Evolutionary conservation across 2,888 invertebrate genomes (phyloP).

Genomic region (Caprella mutica): DNA sequence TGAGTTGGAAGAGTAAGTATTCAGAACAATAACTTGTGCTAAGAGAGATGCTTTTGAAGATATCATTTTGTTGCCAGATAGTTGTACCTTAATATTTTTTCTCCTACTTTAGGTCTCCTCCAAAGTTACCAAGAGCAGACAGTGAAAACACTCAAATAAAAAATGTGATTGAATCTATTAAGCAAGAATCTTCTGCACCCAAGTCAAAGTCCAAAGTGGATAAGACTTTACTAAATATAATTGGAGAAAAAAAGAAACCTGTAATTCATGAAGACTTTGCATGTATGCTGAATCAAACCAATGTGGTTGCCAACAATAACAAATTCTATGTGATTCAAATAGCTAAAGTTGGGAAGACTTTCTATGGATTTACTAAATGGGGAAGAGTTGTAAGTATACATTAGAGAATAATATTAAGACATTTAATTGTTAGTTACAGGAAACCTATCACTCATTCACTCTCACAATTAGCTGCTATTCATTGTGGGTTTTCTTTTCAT

Average conservation of each 20-base stretch:
- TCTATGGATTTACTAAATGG: constrained; percentile 40
- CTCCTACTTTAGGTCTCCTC: constrained; percentile 4
- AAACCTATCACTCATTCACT: background rate
- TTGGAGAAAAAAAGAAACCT: background rate
- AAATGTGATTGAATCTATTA: constrained; percentile 13
- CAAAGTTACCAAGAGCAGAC: constrained; percentile 23
- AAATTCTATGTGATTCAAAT: constrained; percentile 44
- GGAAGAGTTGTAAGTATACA: constrained; percentile 42
- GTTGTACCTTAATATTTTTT: no score
- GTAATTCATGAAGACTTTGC: constrained; percentile 40
- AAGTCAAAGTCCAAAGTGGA: background rate
- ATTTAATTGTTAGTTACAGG: background rate
- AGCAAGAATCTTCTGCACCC: background rate
- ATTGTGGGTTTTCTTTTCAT: no score
- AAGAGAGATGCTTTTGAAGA: no score
- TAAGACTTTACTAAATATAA: background rate
- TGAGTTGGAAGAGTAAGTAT: no score
- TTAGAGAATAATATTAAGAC: no score
- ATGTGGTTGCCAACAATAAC: constrained; percentile 44
- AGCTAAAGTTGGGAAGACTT: constrained; percentile 36
- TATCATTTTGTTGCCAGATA: no score
- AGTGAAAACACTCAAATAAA: constrained; percentile 28
- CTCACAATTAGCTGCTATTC: no score
- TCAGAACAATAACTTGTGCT: no score
- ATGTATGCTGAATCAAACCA: constrained; percentile 45